phyloP scores from a whole-genome alignment of 2,797 vertebrate genomes.

The Xenentodon cancila region DNA sequence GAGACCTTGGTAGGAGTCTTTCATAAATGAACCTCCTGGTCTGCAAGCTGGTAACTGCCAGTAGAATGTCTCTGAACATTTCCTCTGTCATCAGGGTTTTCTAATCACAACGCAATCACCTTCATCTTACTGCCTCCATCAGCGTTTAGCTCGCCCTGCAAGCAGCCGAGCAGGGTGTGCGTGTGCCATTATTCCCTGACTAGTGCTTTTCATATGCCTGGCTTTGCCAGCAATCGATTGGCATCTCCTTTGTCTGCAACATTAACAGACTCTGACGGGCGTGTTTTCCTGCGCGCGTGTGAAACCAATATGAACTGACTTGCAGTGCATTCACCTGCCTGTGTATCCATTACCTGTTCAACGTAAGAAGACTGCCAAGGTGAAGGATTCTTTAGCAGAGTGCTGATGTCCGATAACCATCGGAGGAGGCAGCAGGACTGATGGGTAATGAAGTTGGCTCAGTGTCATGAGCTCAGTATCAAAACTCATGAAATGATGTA shows the following conservation, averaged over 20 bases:
- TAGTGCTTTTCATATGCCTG: slow-evolving; percentile 63
- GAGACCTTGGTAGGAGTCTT: slow-evolving; percentile 58
- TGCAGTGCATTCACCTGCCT: slow-evolving; percentile 58
- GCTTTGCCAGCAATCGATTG: slow-evolving; percentile 70
- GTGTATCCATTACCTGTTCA: slow-evolving; percentile 70
- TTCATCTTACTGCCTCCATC: slow-evolving; percentile 68
- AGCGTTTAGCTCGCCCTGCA: slow-evolving; percentile 56
- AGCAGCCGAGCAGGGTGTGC: slow-evolving; percentile 28
- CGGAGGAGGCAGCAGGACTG: slow-evolving; percentile 30
- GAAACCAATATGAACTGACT: slow-evolving; percentile 64
- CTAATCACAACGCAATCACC: slow-evolving; percentile 73
- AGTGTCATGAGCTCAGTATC: slow-evolving; percentile 28
- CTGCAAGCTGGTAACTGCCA: slow-evolving; percentile 57
- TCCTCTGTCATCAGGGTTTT: slow-evolving; percentile 68
- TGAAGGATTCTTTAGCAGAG: slow-evolving; percentile 57
- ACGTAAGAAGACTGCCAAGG: slow-evolving; percentile 59
- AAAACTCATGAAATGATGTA: slow-evolving; percentile 13
- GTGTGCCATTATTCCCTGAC: slow-evolving; percentile 62
- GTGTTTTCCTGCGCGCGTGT: slow-evolving; percentile 34
- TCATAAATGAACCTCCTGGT: slow-evolving; percentile 64
- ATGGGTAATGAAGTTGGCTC: slow-evolving; percentile 56
- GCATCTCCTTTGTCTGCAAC: slow-evolving; percentile 72
- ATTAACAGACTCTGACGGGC: slow-evolving; percentile 66
- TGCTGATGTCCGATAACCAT: slow-evolving; percentile 61
- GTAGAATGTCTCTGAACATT: slow-evolving; percentile 66